Base-by-base conservation (phyloP, 1,140 invertebrate species). In the Caenorhabditis brenneri region DNA sequence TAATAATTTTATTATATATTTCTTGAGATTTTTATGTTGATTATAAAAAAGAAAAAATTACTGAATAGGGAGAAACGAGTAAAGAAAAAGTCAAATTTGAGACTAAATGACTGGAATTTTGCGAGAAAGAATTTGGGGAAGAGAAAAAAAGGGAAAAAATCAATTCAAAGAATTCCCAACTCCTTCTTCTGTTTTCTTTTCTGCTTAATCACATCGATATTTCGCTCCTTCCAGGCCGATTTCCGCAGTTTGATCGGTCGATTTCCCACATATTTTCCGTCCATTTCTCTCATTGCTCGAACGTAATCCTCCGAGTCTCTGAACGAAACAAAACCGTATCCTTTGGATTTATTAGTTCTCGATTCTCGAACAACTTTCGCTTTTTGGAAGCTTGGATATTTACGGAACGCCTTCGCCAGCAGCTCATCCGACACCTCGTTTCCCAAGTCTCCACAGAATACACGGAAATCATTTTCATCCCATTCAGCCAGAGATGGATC, bases 311-410 rank as follows among this genome's bases (percentile, higher is more conserved):
- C 89, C 0, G 97, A 96, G 92, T 99, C 96, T 90, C 96, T 97
- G 90, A 99, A 99, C 88, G 97, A 99, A 46, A 99, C 96, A 91
- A 99, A 99, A 7, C 97, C 97, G 92, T 97, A 99, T 9, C 97
- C 97, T 93, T 98, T 98, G 60, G 95, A 97, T 92, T 99, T 99
- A 90, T 98, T 98, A 0, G 96, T 97, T 60, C 97, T 92, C 90
- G 97, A 97, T 91, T 99, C 97, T 85, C 97, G 92, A 1, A 99
- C 94, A 7, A 99, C 85, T 91, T 97, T 97, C 0, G 97, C 97
- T 91, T 94, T 95, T 89, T 95, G 93, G 91, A 99, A 99, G 51
- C 96, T 97, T 0, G 95, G 94, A 92, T 95, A 99, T 91, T 97
- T 96, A 88, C 95, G 95, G 89, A 99, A 99, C 0, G 96, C 97